Evolutionary conservation across 1,140 invertebrate genomes (phyloP), one percentile per base, ranked within the genome.

Genomic region (Caenorhabditis elegans): DNA sequence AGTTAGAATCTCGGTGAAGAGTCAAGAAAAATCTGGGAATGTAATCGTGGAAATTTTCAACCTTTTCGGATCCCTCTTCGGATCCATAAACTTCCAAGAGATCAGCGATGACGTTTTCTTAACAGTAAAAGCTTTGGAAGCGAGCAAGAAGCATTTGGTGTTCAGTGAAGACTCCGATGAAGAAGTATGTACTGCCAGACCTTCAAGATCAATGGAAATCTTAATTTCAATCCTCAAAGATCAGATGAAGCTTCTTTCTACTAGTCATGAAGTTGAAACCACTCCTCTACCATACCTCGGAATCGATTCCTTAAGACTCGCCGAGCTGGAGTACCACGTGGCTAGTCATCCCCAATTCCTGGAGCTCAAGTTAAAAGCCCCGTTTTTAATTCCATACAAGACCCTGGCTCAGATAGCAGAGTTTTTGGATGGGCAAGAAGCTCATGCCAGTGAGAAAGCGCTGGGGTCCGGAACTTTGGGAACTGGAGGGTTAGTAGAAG

Each of bases 401-500:
- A 70, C 60, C 2, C 19, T 70, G 1, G 0, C 3, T 70, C 31
- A 70, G 22, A 22, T 70, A 0, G 5, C 34, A 10, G 17, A 43
- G 34, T 70, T 70, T 70, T 13, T 70, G 49, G 49, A 53, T 53
- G n/a, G n/a, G n/a, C n/a, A n/a, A n/a, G n/a, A n/a, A n/a, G n/a
- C n/a, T n/a, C n/a, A n/a, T n/a, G n/a, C n/a, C n/a, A n/a, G n/a
- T n/a, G n/a, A n/a, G n/a, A n/a, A n/a, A n/a, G n/a, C n/a, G n/a
- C n/a, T n/a, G n/a, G n/a, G n/a, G n/a, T n/a, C n/a, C n/a, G n/a
- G n/a, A n/a, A n/a, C n/a, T n/a, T n/a, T n/a, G n/a, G n/a, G n/a
- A n/a, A n/a, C n/a, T n/a, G n/a, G n/a, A n/a, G n/a, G n/a, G n/a
- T n/a, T n/a, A n/a, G n/a, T n/a, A n/a, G n/a, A n/a, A n/a, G n/a